phyloP scores from a whole-genome alignment of 2,888 invertebrate species.

The Hypsopygia costalis region DNA sequence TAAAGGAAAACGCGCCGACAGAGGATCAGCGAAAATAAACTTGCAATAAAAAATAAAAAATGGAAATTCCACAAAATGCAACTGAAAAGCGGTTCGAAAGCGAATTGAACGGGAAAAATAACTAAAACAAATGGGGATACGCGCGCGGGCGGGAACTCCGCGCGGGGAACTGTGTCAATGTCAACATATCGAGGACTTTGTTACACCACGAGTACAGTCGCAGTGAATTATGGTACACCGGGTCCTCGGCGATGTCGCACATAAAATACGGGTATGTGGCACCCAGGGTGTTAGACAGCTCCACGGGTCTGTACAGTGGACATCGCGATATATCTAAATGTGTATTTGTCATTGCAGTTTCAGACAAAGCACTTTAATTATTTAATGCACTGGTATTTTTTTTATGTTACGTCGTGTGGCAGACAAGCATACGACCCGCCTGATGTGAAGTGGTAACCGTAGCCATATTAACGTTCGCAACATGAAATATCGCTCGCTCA shows the following conservation, averaged over 20 bases:
- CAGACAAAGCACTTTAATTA: too few relatives aligned
- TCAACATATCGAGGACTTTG: slow-evolving; percentile 51
- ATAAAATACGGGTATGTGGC: neutral
- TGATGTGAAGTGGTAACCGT: too few relatives aligned
- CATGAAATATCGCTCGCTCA: too few relatives aligned
- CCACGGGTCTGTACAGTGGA: neutral
- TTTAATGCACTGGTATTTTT: too few relatives aligned
- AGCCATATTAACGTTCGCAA: too few relatives aligned
- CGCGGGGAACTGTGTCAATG: slow-evolving; percentile 69
- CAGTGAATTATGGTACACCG: slow-evolving; percentile 32
- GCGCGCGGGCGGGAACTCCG: slow-evolving; percentile 49
- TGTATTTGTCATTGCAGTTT: too few relatives aligned
- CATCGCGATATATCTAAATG: too few relatives aligned
- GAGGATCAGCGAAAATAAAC: slow-evolving; percentile 35
- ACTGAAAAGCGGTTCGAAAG: slow-evolving; percentile 44
- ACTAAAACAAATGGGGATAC: slow-evolving; percentile 45
- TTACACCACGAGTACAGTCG: slow-evolving; percentile 31
- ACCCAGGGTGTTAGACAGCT: neutral
- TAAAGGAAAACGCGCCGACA: slow-evolving; percentile 29
- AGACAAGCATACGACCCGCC: too few relatives aligned
- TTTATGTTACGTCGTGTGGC: too few relatives aligned
- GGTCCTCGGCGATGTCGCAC: slow-evolving; percentile 5
- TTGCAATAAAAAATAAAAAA: slow-evolving; percentile 37
- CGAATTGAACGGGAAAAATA: slow-evolving; percentile 40
- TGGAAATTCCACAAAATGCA: slow-evolving; percentile 38